A percentile compares a stretch with the other conserved stretches of the same genome.
Conservation (phyloP, 2,797 vertebrate genomes). For the Amblyraja radiata region DNA sequence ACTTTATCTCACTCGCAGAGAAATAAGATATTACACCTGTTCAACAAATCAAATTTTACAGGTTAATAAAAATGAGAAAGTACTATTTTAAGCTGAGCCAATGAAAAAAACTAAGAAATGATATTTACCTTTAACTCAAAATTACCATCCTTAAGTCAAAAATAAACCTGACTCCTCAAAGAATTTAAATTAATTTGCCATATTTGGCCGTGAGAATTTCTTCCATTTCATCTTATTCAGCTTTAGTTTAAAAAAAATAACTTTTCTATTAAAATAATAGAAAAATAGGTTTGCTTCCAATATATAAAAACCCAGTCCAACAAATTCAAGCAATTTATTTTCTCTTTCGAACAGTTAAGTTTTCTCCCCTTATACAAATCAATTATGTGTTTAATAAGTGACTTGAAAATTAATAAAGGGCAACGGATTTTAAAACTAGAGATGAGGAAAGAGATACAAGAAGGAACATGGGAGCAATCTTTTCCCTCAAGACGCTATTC, state of each 20-base stretch:
- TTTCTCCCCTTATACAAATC: not conserved
- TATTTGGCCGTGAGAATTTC: not conserved
- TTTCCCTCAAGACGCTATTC: no score
- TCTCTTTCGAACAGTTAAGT: not conserved
- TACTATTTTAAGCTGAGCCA: not conserved
- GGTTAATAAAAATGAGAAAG: not conserved
- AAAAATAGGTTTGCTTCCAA: not conserved
- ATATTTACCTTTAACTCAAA: not conserved
- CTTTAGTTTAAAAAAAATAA: not conserved
- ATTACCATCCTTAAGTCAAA: not conserved
- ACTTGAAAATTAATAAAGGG: not conserved
- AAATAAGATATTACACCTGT: not conserved
- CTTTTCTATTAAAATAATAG: not conserved
- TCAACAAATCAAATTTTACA: constrained; percentile 18
- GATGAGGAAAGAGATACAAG: no score
- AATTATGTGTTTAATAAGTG: not conserved
- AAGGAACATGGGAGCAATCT: no score
- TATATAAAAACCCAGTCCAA: constrained; percentile 1
- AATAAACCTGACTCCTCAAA: not conserved
- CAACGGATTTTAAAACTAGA: no score
- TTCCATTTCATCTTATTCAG: not conserved
- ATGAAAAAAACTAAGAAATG: not conserved
- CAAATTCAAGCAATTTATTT: not conserved
- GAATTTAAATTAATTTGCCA: not conserved
- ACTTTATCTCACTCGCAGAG: not conserved